These are phyloP conservation scores for Eurois occulta DNA, from an alignment of 2,888 invertebrate genomes.

Conservation along the genomic window DNA sequence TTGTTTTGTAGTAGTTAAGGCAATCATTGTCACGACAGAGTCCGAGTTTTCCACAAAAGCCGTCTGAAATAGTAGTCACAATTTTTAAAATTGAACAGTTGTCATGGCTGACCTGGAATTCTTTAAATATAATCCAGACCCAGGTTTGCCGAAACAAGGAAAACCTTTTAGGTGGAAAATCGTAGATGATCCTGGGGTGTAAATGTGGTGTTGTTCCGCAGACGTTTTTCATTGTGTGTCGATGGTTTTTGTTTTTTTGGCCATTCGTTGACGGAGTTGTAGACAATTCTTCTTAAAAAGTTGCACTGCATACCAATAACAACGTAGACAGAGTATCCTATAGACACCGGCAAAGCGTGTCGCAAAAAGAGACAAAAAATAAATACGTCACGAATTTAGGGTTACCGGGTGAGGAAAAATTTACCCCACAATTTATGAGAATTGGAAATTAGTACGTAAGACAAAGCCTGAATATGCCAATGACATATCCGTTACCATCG, in stretches of 20 bases:
- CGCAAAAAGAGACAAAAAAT: too few relatives aligned
- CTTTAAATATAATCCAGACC: not conserved
- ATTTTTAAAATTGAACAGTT: too few relatives aligned
- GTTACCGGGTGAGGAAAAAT: too few relatives aligned
- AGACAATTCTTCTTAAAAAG: not conserved
- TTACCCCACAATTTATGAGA: too few relatives aligned
- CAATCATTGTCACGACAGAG: conserved; percentile 8
- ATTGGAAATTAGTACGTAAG: too few relatives aligned
- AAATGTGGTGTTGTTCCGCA: not conserved
- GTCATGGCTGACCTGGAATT: not conserved
- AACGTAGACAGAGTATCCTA: too few relatives aligned
- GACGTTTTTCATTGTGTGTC: not conserved
- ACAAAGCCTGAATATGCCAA: too few relatives aligned
- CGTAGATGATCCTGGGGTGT: not conserved
- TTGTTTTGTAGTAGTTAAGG: conserved; percentile 8
- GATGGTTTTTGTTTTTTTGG: not conserved
- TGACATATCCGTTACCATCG: too few relatives aligned
- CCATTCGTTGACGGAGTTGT: not conserved
- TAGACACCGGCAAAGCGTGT: too few relatives aligned
- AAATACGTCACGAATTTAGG: too few relatives aligned
- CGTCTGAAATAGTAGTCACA: not conserved
- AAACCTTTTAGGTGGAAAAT: not conserved
- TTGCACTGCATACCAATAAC: conserved; percentile 16
- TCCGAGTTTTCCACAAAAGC: not conserved
- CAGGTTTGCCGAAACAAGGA: not conserved